Conservation (phyloP, 2,888 invertebrate genomes). For the Sminthurides aquaticus region DNA sequence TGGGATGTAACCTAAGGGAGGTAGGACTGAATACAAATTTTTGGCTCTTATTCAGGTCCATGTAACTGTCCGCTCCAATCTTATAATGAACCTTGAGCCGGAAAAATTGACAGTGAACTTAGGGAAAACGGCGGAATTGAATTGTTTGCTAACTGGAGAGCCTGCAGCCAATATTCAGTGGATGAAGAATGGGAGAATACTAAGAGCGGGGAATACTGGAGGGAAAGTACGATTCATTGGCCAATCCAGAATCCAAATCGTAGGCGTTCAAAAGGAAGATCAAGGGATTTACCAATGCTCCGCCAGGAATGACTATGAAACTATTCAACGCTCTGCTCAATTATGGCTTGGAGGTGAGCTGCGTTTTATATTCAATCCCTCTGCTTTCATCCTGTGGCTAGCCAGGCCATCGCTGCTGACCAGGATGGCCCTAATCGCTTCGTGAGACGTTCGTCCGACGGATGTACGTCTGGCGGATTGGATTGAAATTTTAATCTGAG, state of each 20-base stretch:
- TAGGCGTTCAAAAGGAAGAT: conserved; percentile 60
- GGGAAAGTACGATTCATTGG: conserved; percentile 60
- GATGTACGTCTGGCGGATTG: too few species aligned
- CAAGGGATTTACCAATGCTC: conserved; percentile 71
- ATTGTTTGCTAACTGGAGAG: conserved; percentile 51
- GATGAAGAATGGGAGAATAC: conserved; percentile 49
- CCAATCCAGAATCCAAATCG: conserved; percentile 52
- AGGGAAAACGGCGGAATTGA: conserved; percentile 64
- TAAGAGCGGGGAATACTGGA: conserved; percentile 52
- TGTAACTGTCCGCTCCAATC: conserved; percentile 58
- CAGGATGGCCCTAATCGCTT: too few species aligned
- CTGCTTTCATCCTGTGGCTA: not conserved
- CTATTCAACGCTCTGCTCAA: conserved; percentile 50
- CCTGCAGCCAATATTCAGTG: conserved; percentile 49
- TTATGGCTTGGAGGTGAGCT: conserved; percentile 49
- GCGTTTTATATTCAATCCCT: not conserved
- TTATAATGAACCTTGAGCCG: conserved; percentile 57
- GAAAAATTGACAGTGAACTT: conserved; percentile 63
- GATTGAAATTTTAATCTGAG: too few species aligned
- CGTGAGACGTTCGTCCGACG: too few species aligned
- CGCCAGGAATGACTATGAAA: conserved; percentile 59
- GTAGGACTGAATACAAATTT: not conserved
- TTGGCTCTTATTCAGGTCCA: conserved; percentile 47
- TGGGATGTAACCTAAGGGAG: too few species aligned
- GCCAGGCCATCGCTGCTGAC: too few species aligned